phyloP scores from a whole-genome alignment of 2,113 vertebrate genomes.

The Anser brachyrhynchus region DNA sequence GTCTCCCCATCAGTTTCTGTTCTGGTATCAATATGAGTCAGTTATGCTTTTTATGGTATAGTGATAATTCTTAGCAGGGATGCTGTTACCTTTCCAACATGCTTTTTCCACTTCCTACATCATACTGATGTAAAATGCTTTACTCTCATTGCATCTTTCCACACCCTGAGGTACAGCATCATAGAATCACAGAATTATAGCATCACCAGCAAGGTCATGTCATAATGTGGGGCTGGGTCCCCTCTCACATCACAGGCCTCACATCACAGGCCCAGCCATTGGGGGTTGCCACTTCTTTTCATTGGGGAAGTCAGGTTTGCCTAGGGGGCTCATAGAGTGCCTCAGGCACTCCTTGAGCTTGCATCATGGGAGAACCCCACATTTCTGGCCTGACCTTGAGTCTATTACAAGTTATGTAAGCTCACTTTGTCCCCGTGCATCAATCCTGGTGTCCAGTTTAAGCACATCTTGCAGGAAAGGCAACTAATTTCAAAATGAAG shows the following conservation, averaged over 20 bases:
- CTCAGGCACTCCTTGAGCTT: not conserved
- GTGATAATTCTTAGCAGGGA: not conserved
- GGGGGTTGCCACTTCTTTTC: not conserved
- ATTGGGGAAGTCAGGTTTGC: fast-evolving
- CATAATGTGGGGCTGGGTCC: not conserved
- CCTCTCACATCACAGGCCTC: not conserved
- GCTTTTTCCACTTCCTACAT: not conserved
- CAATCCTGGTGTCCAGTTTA: not conserved
- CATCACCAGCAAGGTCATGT: not conserved
- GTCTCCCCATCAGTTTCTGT: not conserved
- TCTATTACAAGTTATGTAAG: not conserved
- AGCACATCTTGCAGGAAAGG: not conserved
- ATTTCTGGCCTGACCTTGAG: not conserved
- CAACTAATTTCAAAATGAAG: not conserved
- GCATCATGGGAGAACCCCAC: not conserved
- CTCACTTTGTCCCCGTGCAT: not conserved
- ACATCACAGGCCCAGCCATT: not conserved
- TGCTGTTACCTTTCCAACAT: not conserved
- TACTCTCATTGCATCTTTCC: not conserved
- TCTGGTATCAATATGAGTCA: not conserved
- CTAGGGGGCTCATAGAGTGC: not conserved
- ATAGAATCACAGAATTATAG: no score
- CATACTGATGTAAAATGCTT: not conserved
- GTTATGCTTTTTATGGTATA: not conserved
- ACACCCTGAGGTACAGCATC: not conserved